These are phyloP conservation scores for Phyllostomus discolor DNA, from an alignment of 2,113 vertebrate species.

Conservation along the genomic window DNA sequence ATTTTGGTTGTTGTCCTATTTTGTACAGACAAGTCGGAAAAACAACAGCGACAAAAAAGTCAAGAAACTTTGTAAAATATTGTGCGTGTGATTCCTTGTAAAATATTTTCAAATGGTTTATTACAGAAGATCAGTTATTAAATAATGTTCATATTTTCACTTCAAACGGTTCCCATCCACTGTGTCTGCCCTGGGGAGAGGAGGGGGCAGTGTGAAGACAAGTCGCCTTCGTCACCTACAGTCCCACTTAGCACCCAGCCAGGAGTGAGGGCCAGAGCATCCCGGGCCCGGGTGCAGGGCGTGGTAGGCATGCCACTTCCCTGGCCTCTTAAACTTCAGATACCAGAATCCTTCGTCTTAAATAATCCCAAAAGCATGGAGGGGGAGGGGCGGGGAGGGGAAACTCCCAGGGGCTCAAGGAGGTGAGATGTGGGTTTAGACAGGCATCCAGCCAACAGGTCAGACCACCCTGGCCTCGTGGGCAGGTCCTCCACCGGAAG, in stretches of 20 bases:
- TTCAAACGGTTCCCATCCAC: conserved; percentile 84
- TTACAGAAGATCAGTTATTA: conserved; percentile 99
- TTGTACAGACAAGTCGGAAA: conserved; percentile 91
- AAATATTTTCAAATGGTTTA: conserved; percentile 99
- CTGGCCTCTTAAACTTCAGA: background rate
- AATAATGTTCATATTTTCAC: conserved; percentile 99
- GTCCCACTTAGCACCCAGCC: background rate
- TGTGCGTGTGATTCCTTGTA: conserved; percentile 99
- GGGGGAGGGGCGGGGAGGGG: background rate
- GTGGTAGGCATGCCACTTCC: background rate
- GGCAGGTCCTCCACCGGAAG: background rate
- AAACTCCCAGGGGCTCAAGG: background rate
- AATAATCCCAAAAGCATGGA: background rate
- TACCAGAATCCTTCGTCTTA: background rate
- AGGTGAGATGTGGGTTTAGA: background rate
- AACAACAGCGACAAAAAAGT: conserved; percentile 84
- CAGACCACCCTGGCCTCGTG: background rate
- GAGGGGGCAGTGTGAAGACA: background rate
- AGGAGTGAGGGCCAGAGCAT: background rate
- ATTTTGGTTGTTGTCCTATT: conserved; percentile 85
- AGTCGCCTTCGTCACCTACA: background rate
- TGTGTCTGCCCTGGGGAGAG: conserved; percentile 21
- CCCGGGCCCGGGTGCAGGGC: background rate
- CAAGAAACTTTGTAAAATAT: conserved; percentile 98
- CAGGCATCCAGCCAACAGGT: background rate